Evolutionary conservation across 2,113 vertebrate species (phyloP).

Genomic region (Edolisoma coerulescens): DNA sequence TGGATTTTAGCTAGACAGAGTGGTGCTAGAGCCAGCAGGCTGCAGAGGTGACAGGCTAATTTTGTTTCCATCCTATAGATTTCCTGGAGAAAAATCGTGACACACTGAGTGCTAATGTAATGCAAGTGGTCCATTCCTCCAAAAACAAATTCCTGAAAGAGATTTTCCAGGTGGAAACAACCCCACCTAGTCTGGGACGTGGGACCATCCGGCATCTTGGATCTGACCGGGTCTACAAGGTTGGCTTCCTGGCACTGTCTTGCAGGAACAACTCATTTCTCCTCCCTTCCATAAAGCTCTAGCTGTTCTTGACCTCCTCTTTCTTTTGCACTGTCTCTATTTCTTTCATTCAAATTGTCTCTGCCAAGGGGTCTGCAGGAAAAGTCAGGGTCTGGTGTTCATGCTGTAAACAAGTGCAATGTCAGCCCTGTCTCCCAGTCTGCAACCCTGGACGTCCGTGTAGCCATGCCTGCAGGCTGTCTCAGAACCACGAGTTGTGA

Average conservation of each 20-base stretch:
- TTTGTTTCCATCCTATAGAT: constrained; percentile 68
- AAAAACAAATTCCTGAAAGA: constrained; percentile 86
- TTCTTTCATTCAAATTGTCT: neutral
- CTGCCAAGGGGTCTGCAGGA: neutral
- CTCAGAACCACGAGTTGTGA: fast-evolving
- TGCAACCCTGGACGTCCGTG: neutral
- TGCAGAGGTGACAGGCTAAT: neutral
- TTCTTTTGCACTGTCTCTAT: neutral
- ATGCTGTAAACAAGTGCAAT: neutral
- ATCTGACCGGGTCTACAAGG: constrained; percentile 67
- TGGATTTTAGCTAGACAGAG: neutral
- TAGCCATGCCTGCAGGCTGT: neutral
- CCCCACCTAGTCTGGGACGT: constrained; percentile 18
- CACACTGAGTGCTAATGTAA: constrained; percentile 81
- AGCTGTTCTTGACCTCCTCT: neutral
- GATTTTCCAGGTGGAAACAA: constrained; percentile 76
- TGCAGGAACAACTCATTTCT: neutral
- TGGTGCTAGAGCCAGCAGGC: neutral
- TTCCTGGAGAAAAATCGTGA: constrained; percentile 98
- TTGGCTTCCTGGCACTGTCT: constrained; percentile 6
- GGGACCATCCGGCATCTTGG: constrained; percentile 59
- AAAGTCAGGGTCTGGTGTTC: neutral
- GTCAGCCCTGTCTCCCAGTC: neutral
- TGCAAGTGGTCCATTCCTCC: constrained; percentile 84
- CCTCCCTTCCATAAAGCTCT: neutral